Conservation (phyloP, 2,797 vertebrate genomes). For the Myotis findleyi region DNA sequence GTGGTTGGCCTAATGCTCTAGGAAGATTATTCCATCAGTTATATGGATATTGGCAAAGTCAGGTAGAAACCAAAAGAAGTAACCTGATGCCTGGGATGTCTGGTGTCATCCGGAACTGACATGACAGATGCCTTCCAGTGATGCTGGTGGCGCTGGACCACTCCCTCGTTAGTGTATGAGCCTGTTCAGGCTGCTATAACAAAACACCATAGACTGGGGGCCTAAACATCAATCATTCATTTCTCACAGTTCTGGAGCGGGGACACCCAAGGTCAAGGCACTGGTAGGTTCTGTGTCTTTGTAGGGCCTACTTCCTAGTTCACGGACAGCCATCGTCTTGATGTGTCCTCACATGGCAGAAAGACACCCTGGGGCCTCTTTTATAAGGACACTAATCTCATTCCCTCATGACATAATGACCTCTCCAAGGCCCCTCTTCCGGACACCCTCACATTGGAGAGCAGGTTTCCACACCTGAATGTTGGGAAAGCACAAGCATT, state of each 20-base stretch:
- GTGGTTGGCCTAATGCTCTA: background rate
- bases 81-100: background rate
- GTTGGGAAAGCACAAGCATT: background rate
- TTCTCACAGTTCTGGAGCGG: background rate
- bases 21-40: background rate
- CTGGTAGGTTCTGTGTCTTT: background rate
- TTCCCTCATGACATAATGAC: background rate
- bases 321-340: rapidly evolving
- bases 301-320: background rate
- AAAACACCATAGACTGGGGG: too few relatives aligned
- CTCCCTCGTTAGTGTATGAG: background rate
- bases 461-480: background rate
- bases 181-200: background rate
- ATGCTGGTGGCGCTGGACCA: background rate
- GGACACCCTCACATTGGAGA: background rate
- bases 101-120: background rate
- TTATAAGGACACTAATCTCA: background rate
- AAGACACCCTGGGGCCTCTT: too few relatives aligned
- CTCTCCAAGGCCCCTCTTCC: background rate
- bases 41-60: background rate
- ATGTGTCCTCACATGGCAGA: background rate
- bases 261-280: background rate
- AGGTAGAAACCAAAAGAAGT: background rate
- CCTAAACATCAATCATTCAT: background rate
- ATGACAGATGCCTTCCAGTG: background rate